Evolutionary conservation across 2,797 vertebrate genomes (phyloP).

Genomic region (Limosa lapponica): DNA sequence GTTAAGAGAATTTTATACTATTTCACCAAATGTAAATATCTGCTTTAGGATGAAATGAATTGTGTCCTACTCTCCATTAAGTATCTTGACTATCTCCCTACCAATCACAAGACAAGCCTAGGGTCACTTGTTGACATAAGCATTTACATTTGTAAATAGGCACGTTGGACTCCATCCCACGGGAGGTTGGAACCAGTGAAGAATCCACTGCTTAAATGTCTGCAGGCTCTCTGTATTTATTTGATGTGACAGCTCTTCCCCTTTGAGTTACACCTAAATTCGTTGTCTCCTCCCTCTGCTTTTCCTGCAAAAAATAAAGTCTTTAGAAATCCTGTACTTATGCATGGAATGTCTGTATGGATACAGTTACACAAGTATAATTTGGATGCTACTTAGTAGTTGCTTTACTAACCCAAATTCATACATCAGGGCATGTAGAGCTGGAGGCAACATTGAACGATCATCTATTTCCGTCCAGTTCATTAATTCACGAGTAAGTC

Average conservation of each 20-base stretch:
- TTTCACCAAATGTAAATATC: neutral
- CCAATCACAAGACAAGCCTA: fast-evolving
- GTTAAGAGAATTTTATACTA: neutral
- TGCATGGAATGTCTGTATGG: neutral
- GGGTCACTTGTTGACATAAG: neutral
- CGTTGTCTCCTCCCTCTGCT: neutral
- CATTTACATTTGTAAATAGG: neutral
- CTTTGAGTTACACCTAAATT: neutral
- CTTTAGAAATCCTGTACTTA: neutral
- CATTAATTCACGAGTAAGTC: neutral
- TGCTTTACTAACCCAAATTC: neutral
- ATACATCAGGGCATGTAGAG: neutral
- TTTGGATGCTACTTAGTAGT: neutral
- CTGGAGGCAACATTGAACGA: neutral
- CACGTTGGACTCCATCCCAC: neutral
- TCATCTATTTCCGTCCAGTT: neutral
- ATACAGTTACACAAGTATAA: fast-evolving
- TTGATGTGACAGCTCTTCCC: neutral
- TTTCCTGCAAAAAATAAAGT: neutral
- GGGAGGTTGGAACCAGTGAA: neutral
- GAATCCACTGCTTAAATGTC: neutral
- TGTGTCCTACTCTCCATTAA: neutral
- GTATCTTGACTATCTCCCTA: neutral
- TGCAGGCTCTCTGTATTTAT: neutral
- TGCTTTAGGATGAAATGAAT: neutral